Conservation (phyloP, 2,888 invertebrate species). For the Patella pellucida region DNA sequence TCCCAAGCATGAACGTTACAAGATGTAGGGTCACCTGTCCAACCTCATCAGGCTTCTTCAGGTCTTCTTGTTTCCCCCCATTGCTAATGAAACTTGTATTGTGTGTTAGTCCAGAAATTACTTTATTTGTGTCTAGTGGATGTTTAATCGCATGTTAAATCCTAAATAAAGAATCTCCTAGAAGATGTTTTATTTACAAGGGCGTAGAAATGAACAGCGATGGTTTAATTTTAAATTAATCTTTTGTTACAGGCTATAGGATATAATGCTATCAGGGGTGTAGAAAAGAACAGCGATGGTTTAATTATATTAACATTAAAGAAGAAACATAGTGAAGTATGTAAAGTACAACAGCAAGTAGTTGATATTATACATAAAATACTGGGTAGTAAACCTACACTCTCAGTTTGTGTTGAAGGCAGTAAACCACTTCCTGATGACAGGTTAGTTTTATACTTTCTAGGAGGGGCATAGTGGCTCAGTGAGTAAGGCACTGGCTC, state of each 20-base stretch:
- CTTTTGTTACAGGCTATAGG: constrained; percentile 80
- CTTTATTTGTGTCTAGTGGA: too few species aligned
- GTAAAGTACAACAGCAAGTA: constrained; percentile 80
- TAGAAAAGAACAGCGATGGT: constrained; percentile 89
- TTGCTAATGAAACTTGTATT: too few species aligned
- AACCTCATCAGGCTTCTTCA: too few species aligned
- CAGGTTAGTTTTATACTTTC: constrained; percentile 71
- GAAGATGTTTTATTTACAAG: constrained; percentile 62
- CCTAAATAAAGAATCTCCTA: too few species aligned
- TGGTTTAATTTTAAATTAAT: constrained; percentile 83
- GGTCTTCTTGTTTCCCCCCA: too few species aligned
- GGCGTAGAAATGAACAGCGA: constrained; percentile 86
- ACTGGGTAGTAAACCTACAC: constrained; percentile 87
- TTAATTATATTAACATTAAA: constrained; percentile 87
- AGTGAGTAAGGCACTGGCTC: too few species aligned
- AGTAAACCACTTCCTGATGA: constrained; percentile 84
- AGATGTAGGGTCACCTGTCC: too few species aligned
- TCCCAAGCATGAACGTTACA: too few species aligned
- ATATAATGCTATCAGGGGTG: constrained; percentile 87
- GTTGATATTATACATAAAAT: constrained; percentile 65
- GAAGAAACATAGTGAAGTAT: constrained; percentile 84
- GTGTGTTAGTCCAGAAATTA: too few species aligned
- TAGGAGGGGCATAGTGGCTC: too few species aligned
- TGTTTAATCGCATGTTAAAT: too few species aligned
- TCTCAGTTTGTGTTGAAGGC: constrained; percentile 83